These are phyloP conservation scores for Craniophora ligustri DNA, from an alignment of 2,888 invertebrate species.

Conservation along the genomic window DNA sequence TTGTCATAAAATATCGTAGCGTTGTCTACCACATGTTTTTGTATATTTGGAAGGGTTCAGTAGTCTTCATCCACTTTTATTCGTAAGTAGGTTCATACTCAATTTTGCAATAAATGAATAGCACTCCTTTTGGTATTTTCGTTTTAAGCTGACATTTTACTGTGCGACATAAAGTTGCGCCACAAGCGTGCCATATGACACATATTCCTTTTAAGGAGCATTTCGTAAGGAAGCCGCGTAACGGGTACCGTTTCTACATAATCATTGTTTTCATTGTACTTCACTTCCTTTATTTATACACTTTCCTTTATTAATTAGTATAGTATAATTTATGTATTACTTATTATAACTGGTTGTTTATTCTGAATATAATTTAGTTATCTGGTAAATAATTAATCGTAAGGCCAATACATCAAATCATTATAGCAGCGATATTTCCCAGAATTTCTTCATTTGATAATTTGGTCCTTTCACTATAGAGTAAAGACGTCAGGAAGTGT, in stretches of 20 bases:
- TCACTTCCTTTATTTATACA: conserved; percentile 34
- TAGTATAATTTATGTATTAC: conserved; percentile 18
- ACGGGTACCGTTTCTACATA: conserved; percentile 32
- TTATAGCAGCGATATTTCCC: too few relatives aligned
- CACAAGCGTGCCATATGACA: conserved; percentile 34
- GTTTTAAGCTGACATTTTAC: conserved; percentile 33
- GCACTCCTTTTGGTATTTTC: conserved; percentile 3
- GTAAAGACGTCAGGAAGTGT: too few relatives aligned
- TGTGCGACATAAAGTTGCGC: conserved; percentile 33
- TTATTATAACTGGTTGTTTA: conserved; percentile 8
- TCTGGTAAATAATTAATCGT: too few relatives aligned
- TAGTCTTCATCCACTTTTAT: too few relatives aligned
- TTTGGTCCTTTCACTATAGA: too few relatives aligned
- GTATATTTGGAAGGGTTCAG: too few relatives aligned
- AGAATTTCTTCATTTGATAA: too few relatives aligned
- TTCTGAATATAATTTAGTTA: neutral
- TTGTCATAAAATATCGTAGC: too few relatives aligned
- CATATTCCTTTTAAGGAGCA: conserved; percentile 52
- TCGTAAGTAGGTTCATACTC: neutral
- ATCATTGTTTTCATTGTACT: conserved; percentile 34
- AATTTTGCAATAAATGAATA: neutral
- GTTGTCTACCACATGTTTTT: too few relatives aligned
- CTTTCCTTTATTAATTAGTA: conserved; percentile 15
- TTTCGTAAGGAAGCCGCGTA: conserved; percentile 43
- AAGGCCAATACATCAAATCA: too few relatives aligned